A percentile compares a stretch with the other conserved stretches of the same genome.
These are phyloP conservation scores for Emberiza fucata DNA, from an alignment of 2,113 vertebrate species.

Conservation along the genomic window DNA sequence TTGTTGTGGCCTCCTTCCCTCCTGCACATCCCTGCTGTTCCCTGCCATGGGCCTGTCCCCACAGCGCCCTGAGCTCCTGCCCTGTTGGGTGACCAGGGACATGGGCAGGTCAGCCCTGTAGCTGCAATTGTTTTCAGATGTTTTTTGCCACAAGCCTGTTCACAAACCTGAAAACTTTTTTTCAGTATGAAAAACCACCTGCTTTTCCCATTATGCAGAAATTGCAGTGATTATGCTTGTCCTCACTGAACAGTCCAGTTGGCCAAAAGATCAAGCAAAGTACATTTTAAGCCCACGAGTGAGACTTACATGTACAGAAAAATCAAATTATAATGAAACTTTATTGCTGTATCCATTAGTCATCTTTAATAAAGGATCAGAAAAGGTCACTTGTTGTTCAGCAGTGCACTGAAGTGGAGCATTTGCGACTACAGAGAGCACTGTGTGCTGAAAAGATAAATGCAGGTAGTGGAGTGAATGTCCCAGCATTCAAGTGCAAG, in stretches of 20 bases:
- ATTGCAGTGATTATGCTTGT: neutral
- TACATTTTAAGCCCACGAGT: neutral
- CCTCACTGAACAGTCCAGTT: neutral
- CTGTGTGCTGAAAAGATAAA: slow-evolving; percentile 19
- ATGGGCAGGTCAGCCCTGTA: neutral
- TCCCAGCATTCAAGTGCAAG: slow-evolving; percentile 10
- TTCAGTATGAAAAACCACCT: neutral
- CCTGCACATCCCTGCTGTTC: neutral
- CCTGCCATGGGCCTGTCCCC: neutral
- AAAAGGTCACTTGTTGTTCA: slow-evolving; percentile 62
- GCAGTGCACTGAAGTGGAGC: slow-evolving; percentile 35
- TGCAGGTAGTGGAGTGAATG: neutral
- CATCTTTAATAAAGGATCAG: slow-evolving; percentile 41
- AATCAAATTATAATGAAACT: slow-evolving; percentile 54
- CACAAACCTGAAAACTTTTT: neutral
- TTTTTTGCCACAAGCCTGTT: neutral
- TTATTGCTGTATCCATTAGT: slow-evolving; percentile 60
- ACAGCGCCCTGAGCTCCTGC: neutral
- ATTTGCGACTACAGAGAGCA: slow-evolving; percentile 19
- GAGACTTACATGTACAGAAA: neutral
- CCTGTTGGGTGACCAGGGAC: neutral
- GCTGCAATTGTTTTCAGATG: neutral
- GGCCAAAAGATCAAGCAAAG: neutral
- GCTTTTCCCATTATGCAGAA: neutral
- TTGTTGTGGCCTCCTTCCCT: neutral